Base-by-base conservation (phyloP, 2,888 invertebrate species). In the Scaptomyza polygonia region DNA sequence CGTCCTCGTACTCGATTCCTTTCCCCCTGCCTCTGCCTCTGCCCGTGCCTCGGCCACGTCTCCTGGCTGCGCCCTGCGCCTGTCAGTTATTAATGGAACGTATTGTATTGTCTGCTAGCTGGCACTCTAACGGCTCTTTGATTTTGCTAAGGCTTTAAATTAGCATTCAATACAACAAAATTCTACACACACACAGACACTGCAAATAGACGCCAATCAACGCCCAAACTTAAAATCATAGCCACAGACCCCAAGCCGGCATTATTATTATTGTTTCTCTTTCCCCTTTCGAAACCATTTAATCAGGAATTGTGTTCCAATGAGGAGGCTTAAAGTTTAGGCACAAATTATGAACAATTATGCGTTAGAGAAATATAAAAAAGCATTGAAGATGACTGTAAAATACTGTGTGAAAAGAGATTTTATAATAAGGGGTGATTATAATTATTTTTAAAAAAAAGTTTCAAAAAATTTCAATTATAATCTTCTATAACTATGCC, bases 151-250 rank as follows among this genome's bases (percentile, higher is more conserved):
- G 64, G 54, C 62, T 12, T 61, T 16, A 89, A 89, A 90, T 89
- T 89, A 89, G 89, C 90, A 89, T 89, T 89, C 86, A 89, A 89
- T 88, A 77, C 78, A 86, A 77, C 77, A 53, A 39, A 53, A 39
- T 49, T 34, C 66, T 67, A 36, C 44, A 14, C 36, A 36, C 36
- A 36, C 32, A 32, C 32, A 32, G 11, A 34, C 34, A 36, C 3
- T 3, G 42, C 57, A 62, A 57, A 72, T 77, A 69, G 74, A 79
- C 68, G 86, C 79, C 84, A 87, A 87, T 87, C 86, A 88, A 87
- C 86, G 86, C 88, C 89, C 89, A 67, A 55, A 59, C 58, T 52
- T 27, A 36, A 48, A 47, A 42, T 25, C 21, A 21, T 4, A 21
- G 21, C 21, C 21, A 21, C 34, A 49, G 56, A 45, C 29, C 42